Base-by-base conservation (phyloP, 2,888 invertebrate genomes). In the Autographa gamma region DNA sequence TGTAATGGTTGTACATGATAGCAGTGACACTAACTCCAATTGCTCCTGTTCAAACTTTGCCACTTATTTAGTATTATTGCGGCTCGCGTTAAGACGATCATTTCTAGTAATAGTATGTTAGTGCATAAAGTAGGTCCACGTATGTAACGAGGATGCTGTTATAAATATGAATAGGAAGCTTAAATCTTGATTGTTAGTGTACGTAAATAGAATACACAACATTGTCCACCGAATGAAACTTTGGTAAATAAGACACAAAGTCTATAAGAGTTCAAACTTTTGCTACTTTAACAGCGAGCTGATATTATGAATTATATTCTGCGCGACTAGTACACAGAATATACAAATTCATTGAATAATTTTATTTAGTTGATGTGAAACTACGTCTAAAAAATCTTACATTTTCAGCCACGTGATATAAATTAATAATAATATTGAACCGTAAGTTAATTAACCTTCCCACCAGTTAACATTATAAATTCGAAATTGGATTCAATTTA, bases 1-100 rank as follows among this genome's bases (percentile, higher is more conserved):
- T 81, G 69, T 76, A 69, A 75, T 58, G 31, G 41, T 66, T 41
- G 32, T 60, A 71, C 70, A 79, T 56, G 72, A 63, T 43, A 34
- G 9, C 43, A 62, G 60, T 61, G 59, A 62, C 67, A 71, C 25
- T 62, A 60, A 65, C 56, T 75, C 16, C 62, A 60, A 59, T 60
- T 68, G 73, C 59, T 58, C 41, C 19, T 31, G 56, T 69, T 73
- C 65, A 69, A 52, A 25, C 74, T 62, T 63, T 41, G 60, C 34
- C 65, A 66, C 66, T 43, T 76, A 61, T 63, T 59, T 54, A 66
- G 70, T 38, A 52, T 66, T 69, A 75, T 32, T 43, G 59, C 18
- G 18, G 54, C 11, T n/a, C 11, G 54, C 54, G 54, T 54, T 18
- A 19, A 9, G 0, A 19, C 19, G 54, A 52, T 2, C 18, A 19